Conservation (phyloP, 2,797 vertebrate species). For the Gobionotothen gibberifrons region DNA sequence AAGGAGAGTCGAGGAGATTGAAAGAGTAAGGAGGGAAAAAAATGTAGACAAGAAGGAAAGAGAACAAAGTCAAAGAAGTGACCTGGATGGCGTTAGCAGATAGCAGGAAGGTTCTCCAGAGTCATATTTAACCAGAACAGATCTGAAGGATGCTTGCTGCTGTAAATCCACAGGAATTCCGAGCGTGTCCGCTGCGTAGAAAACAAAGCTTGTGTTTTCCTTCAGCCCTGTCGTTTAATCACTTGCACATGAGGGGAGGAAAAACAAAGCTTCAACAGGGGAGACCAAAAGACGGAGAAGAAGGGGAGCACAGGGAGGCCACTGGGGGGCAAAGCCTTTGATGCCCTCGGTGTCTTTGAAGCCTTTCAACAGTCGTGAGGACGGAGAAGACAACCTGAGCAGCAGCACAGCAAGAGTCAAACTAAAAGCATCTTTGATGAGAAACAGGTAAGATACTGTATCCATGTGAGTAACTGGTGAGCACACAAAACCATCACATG, state of each 20-base stretch:
- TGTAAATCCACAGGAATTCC: slow-evolving; percentile 77
- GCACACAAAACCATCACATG: neutral
- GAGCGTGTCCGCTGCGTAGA: slow-evolving; percentile 65
- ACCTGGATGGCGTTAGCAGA: slow-evolving; percentile 44
- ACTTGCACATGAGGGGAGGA: slow-evolving; percentile 79
- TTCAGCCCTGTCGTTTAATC: slow-evolving; percentile 76
- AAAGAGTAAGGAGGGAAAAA: neutral
- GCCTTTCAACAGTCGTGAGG: slow-evolving; percentile 54
- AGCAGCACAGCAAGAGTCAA: slow-evolving; percentile 39
- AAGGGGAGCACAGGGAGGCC: slow-evolving; percentile 56
- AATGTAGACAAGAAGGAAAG: slow-evolving; percentile 17
- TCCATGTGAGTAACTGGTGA: neutral
- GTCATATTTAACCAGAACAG: slow-evolving; percentile 69
- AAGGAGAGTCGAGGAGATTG: neutral
- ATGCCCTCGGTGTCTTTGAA: slow-evolving; percentile 64
- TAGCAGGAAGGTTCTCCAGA: slow-evolving; percentile 58
- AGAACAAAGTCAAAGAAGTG: slow-evolving; percentile 14
- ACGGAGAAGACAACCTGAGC: slow-evolving; percentile 43
- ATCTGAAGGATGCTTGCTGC: slow-evolving; percentile 65
- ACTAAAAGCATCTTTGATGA: neutral
- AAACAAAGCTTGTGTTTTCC: slow-evolving; percentile 79
- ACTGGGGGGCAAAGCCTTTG: slow-evolving; percentile 67
- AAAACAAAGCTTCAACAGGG: slow-evolving; percentile 60
- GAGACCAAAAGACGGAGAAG: slow-evolving; percentile 47
- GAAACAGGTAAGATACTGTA: neutral